These are phyloP conservation scores for Perdita meconis DNA, from an alignment of 2,888 invertebrate species.

Conservation along the genomic window DNA sequence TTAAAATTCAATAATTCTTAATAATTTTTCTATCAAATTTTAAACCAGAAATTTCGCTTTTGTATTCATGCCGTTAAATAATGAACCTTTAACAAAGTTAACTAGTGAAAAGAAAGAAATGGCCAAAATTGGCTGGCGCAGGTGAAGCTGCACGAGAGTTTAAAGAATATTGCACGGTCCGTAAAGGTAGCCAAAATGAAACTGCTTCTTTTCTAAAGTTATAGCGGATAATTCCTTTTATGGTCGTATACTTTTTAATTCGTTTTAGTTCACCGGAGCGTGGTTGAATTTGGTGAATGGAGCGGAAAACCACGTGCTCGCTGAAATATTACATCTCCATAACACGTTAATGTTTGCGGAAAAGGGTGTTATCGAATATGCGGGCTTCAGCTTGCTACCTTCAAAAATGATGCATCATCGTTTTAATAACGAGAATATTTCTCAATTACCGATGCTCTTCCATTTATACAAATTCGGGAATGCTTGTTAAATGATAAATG, in stretches of 20 bases:
- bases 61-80: too few species aligned
- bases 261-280: background rate
- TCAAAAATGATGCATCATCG: slow-evolving; percentile 20
- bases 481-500: background rate
- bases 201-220: background rate
- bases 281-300: background rate
- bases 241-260: background rate
- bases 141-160: background rate
- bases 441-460: background rate
- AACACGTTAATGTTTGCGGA: slow-evolving; percentile 20
- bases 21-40: too few species aligned
- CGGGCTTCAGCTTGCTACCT: background rate
- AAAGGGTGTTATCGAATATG: background rate
- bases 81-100: too few species aligned
- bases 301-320: background rate
- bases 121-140: too few species aligned
- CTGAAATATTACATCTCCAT: slow-evolving; percentile 21
- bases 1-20: too few species aligned
- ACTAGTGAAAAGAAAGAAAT: too few species aligned
- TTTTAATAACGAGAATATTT: slow-evolving; percentile 8
- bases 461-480: background rate
- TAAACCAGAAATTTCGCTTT: too few species aligned
- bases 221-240: background rate
- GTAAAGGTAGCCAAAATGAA: background rate
- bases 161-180: background rate